Base-by-base conservation (phyloP, 2,888 invertebrate genomes). In the Agrochola lychnidis region DNA sequence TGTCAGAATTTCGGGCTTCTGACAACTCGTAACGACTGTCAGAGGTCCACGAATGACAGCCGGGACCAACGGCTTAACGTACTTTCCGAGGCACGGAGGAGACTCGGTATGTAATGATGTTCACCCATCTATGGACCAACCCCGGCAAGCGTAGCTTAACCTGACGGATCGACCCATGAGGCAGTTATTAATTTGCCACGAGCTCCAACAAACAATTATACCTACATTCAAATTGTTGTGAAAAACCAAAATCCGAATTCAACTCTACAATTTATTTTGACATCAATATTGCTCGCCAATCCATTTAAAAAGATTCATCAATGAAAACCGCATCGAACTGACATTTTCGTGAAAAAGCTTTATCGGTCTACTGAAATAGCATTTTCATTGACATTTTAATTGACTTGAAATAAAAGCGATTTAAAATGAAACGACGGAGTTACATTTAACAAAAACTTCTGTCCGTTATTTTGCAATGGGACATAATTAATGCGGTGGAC, bases 391-490 rank as follows among this genome's bases (percentile, higher is more conserved):
- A 42, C 57, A 77, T 79, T 79, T 79, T 71, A 86, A 82, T 86
- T 75, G 7, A 74, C 53, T 70, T 40, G 40, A 59, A 76, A 69
- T 73, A 51, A 74, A 73, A 76, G 63, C 70, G 40, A 81, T 85
- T 85, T 77, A 70, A 85, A 82, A 76, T 77, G 70, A 69, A 74
- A 56, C 25, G 2, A 30, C 40, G 25, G 59, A 64, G 45, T 74
- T 81, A 74, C 63, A 76, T 79, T 78, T 30, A 68, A 73, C 64
- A 80, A 76, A 86, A 74, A 86, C 62, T 79, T 77, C 56, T 67
- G 70, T 59, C 25, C 78, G 66, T 78, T 78, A 83, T 78, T 86
- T 86, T 76, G 22, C 70, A 56, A 61, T 78, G 72, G 36, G 56
- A 70, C 51, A 56, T 80, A 74, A 81, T 86, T 79, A 83, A 80